Evolutionary conservation across 1,140 invertebrate species (phyloP), one percentile per base, ranked within the genome.

Genomic region (Bombus superbus): DNA sequence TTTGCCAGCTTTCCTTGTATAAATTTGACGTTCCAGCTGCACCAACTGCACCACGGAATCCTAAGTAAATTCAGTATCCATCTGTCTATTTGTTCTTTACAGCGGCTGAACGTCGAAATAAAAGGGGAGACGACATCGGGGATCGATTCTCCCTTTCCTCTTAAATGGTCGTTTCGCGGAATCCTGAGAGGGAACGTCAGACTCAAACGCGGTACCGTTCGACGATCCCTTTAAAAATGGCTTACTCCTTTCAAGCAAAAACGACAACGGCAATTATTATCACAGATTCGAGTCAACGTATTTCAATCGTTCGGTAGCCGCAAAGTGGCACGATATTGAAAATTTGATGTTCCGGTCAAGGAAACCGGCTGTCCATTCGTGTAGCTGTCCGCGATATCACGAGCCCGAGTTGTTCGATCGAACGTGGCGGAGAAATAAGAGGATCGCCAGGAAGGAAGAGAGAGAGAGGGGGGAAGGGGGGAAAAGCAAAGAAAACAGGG

Each of bases 31-130:
- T 71, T 64, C 79, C 69, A n/a, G 35, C 78, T 53, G 59, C 42
- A 44, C 13, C 64, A 38, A 53, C 32, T 40, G 22, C 57, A 10
- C 57, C 83, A 13, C 32, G 57, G 69, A 57, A 81, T 80, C 77
- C 78, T 66, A 68, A 81, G 73, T 76, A 82, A 83, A 82, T 80
- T 82, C 85, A 62, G 82, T 82, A 82, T 86, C 80, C 79, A 68
- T 75, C 80, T 38, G 73, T 80, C 72, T 81, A 71, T 82, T 82
- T 81, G 78, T 81, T 57, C 78, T 42, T 38, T 47, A 59, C 68
- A 81, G 44, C 42, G 28, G 28, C 25, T 40, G 83, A 42, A 42
- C n/a, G 28, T 38, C 44, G 78, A 81, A 85, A 85, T 73, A 74
- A 80, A 81, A 69, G 35, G 47, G 22, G 15, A 47, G 40, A 53